A percentile compares a stretch with the other conserved stretches of the same genome.
phyloP scores from a whole-genome alignment of 2,888 invertebrate species.

The Hydropsyche betteni region DNA sequence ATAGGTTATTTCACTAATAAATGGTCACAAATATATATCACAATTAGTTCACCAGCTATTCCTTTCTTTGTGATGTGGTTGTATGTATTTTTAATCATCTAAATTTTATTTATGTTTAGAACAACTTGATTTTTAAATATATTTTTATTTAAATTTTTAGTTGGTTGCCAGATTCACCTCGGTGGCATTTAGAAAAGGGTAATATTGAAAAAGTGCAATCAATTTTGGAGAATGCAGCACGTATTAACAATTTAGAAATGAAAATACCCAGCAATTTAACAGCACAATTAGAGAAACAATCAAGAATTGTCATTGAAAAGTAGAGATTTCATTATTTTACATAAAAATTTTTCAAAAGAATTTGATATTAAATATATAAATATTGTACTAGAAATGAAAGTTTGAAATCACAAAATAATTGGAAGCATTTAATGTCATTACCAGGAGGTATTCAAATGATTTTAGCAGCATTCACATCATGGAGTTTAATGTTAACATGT shows the following conservation, averaged over 20 bases:
- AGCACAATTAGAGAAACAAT: constrained; percentile 55
- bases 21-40: constrained; percentile 60
- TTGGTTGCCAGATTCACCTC: constrained; percentile 62
- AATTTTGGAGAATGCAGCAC: constrained; percentile 57
- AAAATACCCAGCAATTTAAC: constrained; percentile 57
- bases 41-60: constrained; percentile 60
- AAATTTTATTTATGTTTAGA: not conserved
- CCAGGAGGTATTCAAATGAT: constrained; percentile 42
- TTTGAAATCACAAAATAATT: constrained; percentile 55
- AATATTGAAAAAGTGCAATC: constrained; percentile 56
- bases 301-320: constrained; percentile 42
- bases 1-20: constrained; percentile 57
- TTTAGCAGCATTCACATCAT: constrained; percentile 51
- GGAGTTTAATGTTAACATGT: constrained; percentile 53
- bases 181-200: constrained; percentile 58
- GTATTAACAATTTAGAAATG: constrained; percentile 57
- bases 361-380: not conserved
- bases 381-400: constrained; percentile 52
- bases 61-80: constrained; percentile 57
- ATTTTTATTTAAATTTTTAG: constrained; percentile 35
- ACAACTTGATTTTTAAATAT: not conserved
- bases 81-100: constrained; percentile 39
- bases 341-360: not conserved
- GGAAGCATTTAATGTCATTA: constrained; percentile 56
- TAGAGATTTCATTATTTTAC: constrained; percentile 6